These are phyloP conservation scores for Bembecia ichneumoniformis DNA, from an alignment of 2,888 invertebrate genomes.

Conservation along the genomic window DNA sequence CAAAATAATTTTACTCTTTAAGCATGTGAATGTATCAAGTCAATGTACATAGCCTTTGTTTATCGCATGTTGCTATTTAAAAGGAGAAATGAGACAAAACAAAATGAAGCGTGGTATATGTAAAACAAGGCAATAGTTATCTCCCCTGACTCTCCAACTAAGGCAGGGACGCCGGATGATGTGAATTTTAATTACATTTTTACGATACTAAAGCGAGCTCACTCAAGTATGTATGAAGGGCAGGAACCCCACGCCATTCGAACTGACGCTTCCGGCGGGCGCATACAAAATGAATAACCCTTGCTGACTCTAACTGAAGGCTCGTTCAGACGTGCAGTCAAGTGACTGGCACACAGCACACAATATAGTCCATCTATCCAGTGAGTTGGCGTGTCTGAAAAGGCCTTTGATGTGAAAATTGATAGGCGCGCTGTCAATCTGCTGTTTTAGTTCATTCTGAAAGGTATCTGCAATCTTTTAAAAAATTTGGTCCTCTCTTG, in stretches of 20 bases:
- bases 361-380: conserved; percentile 12
- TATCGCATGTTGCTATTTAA: conserved; percentile 18
- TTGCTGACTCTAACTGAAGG: conserved; percentile 31
- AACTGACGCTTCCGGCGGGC: conserved; percentile 45
- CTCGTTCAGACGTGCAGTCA: conserved; percentile 14
- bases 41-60: conserved; percentile 4
- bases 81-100: conserved; percentile 22
- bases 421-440: conserved; percentile 2
- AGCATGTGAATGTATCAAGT: too few relatives aligned
- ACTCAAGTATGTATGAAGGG: conserved; percentile 58
- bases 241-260: conserved; percentile 37
- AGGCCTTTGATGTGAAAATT: conserved; percentile 16
- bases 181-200: conserved; percentile 69
- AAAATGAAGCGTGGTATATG: conserved; percentile 10
- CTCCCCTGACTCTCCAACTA: conserved; percentile 30
- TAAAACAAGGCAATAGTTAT: conserved; percentile 52
- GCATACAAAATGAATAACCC: conserved; percentile 50
- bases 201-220: conserved; percentile 54
- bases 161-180: conserved; percentile 36
- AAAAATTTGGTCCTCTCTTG: too few relatives aligned
- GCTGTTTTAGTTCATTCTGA: neutral
- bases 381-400: neutral
- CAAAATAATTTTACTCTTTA: too few relatives aligned
- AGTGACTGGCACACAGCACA: conserved; percentile 7
- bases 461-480: neutral